Evolutionary conservation across 1,140 invertebrate genomes (phyloP).

Genomic region (Drosophila kohkoa): DNA sequence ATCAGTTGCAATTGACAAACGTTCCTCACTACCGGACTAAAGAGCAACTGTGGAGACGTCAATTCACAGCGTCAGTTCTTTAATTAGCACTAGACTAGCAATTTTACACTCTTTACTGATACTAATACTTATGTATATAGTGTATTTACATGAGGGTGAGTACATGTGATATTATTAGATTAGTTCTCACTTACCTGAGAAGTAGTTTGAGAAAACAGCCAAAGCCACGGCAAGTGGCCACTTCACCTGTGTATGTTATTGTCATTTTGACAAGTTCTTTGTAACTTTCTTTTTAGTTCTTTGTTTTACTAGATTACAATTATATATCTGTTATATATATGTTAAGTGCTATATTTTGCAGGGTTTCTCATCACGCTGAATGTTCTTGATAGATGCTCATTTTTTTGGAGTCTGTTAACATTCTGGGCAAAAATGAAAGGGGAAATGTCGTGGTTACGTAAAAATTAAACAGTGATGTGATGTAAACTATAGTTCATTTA

Average conservation of each 20-base stretch:
- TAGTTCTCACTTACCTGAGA: conserved; percentile 87
- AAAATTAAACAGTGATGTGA: too few species aligned
- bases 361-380: conserved; percentile 40
- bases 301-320: conserved; percentile 10
- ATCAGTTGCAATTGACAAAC: too few species aligned
- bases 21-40: conserved; percentile 32
- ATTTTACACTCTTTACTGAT: conserved; percentile 34
- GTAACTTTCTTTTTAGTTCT: conserved; percentile 45
- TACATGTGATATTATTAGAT: not conserved
- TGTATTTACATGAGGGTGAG: conserved; percentile 5
- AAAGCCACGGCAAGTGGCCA: conserved; percentile 93
- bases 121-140: conserved; percentile 2
- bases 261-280: conserved; percentile 88
- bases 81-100: conserved; percentile 60
- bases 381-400: conserved; percentile 45
- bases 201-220: conserved; percentile 94
- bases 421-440: not conserved
- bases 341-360: conserved; percentile 4
- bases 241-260: conserved; percentile 94
- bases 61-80: conserved; percentile 60
- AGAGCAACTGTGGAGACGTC: not conserved
- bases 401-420: conserved; percentile 24
- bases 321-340: conserved; percentile 39
- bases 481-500: too few species aligned
- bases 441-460: not conserved